Evolutionary conservation across 1,140 invertebrate genomes (phyloP), one percentile per base, ranked within the genome.

Genomic region (Papilio dardanus): DNA sequence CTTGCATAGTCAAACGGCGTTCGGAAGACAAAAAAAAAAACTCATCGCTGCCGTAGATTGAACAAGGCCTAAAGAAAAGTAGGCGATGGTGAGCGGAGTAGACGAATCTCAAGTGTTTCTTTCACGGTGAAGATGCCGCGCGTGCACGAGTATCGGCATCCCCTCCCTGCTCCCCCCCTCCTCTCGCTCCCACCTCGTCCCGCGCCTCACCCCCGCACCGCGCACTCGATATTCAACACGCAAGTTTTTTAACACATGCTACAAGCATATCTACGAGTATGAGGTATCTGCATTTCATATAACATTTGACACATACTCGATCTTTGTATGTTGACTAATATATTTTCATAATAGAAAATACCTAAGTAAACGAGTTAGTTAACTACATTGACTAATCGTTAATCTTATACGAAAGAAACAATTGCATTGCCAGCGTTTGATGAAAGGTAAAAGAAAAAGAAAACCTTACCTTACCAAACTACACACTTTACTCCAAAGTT

Each of bases 61-160:
- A 85, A 84, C 80, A 77, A 74, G 79, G 75, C 74, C 76, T 77
- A 81, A 74, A 80, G 77, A 79, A 79, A 78, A 85, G 85, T 83
- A 83, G 79, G 77, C 76, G 76, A 78, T 78, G 37, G 74, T 76
- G 67, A 77, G 83, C 81, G 81, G 77, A 81, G 85, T 84, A 84
- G 84, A 86, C 86, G 86, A 85, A 86, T 86, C 85, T 88, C 78
- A 80, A 88, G 86, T 77, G 85, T 83, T 88, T 85, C 85, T 84
- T 86, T 86, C 83, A 84, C 71, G 77, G 78, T 86, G 83, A 85
- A 88, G 83, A 81, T 76, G 82, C 77, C 79, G 86, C 76, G 85
- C 86, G 86, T 88, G 86, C 86, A 88, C 30, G 86, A 88, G 85
- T 85, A 83, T 77, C 79, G 82, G 33, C 46, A 33, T 74, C 54